Evolutionary conservation across 1,140 invertebrate species (phyloP).

Genomic region (Latrodectus geometricus): DNA sequence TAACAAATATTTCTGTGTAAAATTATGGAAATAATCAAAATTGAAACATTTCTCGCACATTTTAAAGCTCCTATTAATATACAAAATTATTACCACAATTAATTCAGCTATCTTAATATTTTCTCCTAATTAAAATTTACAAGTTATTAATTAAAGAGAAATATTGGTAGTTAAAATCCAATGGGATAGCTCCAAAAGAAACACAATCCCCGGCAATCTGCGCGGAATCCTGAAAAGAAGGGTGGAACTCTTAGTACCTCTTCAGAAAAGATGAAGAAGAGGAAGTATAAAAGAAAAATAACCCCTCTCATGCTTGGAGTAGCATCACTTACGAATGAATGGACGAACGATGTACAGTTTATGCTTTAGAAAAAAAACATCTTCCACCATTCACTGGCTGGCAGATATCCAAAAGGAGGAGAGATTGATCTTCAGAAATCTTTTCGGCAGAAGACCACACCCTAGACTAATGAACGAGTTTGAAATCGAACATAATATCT

Average conservation of each 20-base stretch:
- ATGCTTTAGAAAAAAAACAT: background rate
- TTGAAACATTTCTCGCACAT: too few relatives aligned
- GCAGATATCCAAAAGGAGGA: slow-evolving; percentile 30
- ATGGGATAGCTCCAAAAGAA: too few relatives aligned
- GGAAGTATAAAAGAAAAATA: slow-evolving; percentile 1
- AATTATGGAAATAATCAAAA: too few relatives aligned
- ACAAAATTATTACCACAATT: too few relatives aligned
- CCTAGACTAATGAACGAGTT: slow-evolving; percentile 3
- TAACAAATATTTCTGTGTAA: too few relatives aligned
- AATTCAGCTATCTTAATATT: too few relatives aligned
- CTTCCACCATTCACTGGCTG: background rate
- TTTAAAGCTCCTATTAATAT: too few relatives aligned
- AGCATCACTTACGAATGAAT: slow-evolving; percentile 39
- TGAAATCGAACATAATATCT: background rate
- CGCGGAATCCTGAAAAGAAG: too few relatives aligned
- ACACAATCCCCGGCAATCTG: too few relatives aligned
- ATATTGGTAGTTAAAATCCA: background rate
- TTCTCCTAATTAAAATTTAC: too few relatives aligned
- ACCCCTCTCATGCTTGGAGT: slow-evolving; percentile 8
- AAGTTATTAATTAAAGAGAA: too few relatives aligned
- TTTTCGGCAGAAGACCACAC: slow-evolving; percentile 12
- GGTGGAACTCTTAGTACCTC: too few relatives aligned
- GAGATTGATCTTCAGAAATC: background rate
- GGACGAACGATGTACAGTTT: slow-evolving; percentile 41
- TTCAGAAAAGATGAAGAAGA: background rate